Conservation (phyloP, 1,140 invertebrate genomes). For the Solen grandis region DNA sequence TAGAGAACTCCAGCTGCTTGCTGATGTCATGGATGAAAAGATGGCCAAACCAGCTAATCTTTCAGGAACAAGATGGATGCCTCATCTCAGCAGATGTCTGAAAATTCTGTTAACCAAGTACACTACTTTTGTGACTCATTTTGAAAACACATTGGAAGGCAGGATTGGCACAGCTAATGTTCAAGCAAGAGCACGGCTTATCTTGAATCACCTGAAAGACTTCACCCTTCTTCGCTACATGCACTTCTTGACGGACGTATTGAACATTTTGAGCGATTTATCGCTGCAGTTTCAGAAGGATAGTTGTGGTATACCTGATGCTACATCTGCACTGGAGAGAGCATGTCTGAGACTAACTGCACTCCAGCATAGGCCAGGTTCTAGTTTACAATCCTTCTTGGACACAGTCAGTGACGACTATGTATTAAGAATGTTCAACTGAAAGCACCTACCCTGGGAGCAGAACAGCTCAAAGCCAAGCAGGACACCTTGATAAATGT, state of each 20-base stretch:
- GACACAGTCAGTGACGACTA: neutral
- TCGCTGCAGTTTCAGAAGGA: too few species aligned
- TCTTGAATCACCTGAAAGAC: too few species aligned
- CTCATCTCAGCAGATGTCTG: too few species aligned
- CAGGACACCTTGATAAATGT: neutral
- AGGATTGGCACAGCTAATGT: too few species aligned
- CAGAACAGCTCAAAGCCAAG: neutral
- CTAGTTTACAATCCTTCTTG: conserved; percentile 2
- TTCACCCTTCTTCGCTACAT: conserved; percentile 23
- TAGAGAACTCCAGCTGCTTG: neutral
- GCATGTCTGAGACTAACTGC: conserved; percentile 4
- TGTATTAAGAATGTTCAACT: conserved; percentile 10
- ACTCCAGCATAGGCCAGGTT: neutral
- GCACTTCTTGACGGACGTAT: conserved; percentile 44
- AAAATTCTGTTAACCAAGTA: too few species aligned
- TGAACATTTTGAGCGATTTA: neutral
- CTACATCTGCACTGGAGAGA: conserved; percentile 9
- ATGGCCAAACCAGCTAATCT: neutral
- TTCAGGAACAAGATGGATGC: neutral
- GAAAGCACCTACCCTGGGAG: neutral
- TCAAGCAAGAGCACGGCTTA: too few species aligned
- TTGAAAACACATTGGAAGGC: too few species aligned
- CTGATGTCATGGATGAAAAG: neutral
- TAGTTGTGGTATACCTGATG: conserved; percentile 6
- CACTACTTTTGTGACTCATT: too few species aligned